Conservation (phyloP, 92 coral and sea anemone genomes). For the Porites cylindrica region DNA sequence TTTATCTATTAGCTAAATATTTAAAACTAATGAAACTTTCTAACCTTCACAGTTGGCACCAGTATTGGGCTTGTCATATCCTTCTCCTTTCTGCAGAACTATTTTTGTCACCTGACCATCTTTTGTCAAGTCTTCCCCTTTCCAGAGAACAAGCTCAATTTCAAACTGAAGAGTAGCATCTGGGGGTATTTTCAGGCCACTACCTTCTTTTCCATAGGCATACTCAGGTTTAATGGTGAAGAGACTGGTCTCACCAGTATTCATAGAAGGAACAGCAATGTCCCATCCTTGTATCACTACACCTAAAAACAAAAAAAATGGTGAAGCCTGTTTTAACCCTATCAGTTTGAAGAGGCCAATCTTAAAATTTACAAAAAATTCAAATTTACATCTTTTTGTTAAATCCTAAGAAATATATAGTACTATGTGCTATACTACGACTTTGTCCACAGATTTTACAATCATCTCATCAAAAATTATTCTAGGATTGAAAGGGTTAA, state of each 20-base stretch:
- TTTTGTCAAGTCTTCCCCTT: constrained; percentile 81
- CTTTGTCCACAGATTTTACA: no score
- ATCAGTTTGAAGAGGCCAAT: background rate
- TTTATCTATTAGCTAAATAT: no score
- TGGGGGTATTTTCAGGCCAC: constrained; percentile 86
- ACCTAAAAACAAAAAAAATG: constrained; percentile 46
- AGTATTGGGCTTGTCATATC: constrained; percentile 80
- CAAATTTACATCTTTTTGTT: no score
- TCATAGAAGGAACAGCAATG: constrained; percentile 86
- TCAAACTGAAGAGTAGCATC: constrained; percentile 86
- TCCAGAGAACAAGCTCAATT: constrained; percentile 84
- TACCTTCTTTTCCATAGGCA: constrained; percentile 88
- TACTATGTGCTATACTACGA: no score
- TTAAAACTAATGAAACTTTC: background rate
- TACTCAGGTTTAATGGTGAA: constrained; percentile 83
- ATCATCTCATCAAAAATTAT: no score
- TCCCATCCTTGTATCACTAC: constrained; percentile 95
- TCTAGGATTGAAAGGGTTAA: no score
- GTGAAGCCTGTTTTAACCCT: background rate
- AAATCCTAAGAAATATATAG: no score
- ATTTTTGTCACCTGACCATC: constrained; percentile 86
- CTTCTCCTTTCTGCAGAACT: constrained; percentile 74
- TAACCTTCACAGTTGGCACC: constrained; percentile 89
- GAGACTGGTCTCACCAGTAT: constrained; percentile 68
- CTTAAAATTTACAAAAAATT: no score